Conservation (phyloP, 2,797 vertebrate species). For the Moxostoma hubbsi region DNA sequence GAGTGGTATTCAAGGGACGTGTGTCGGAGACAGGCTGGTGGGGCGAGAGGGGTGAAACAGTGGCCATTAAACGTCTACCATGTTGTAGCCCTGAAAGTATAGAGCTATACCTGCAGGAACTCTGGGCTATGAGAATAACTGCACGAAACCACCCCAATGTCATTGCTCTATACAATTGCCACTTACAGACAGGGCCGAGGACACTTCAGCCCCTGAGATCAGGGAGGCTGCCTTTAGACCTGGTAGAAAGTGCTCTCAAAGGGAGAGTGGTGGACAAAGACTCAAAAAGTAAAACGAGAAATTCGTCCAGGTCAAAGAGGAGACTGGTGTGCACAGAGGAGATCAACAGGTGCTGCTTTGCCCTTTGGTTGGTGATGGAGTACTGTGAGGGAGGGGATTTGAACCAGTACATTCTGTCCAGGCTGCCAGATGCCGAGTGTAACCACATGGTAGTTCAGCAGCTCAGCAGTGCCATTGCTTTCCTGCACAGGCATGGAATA, state of each 20-base stretch:
- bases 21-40: conserved; percentile 69
- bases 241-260: conserved; percentile 80
- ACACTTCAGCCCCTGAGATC: conserved; percentile 69
- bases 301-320: conserved; percentile 62
- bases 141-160: conserved; percentile 73
- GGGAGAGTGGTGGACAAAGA: conserved; percentile 67
- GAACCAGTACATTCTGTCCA: conserved; percentile 76
- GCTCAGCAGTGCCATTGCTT: conserved; percentile 74
- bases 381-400: conserved; percentile 79
- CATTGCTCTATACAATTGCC: conserved; percentile 76
- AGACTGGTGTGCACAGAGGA: conserved; percentile 24
- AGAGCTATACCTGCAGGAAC: conserved; percentile 83
- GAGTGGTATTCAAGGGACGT: conserved; percentile 77
- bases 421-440: conserved; percentile 62
- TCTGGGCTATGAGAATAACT: conserved; percentile 83
- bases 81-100: conserved; percentile 77
- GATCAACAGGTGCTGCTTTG: conserved; percentile 55
- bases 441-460: conserved; percentile 54
- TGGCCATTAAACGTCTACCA: conserved; percentile 75
- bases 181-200: conserved; percentile 76
- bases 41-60: conserved; percentile 64
- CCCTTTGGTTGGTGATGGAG: conserved; percentile 82
- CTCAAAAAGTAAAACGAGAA: conserved; percentile 61
- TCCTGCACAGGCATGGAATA: conserved; percentile 71
- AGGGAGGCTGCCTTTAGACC: conserved; percentile 66